phyloP scores from a whole-genome alignment of 1,140 invertebrate species.

The Meloidogyne floridensis region DNA sequence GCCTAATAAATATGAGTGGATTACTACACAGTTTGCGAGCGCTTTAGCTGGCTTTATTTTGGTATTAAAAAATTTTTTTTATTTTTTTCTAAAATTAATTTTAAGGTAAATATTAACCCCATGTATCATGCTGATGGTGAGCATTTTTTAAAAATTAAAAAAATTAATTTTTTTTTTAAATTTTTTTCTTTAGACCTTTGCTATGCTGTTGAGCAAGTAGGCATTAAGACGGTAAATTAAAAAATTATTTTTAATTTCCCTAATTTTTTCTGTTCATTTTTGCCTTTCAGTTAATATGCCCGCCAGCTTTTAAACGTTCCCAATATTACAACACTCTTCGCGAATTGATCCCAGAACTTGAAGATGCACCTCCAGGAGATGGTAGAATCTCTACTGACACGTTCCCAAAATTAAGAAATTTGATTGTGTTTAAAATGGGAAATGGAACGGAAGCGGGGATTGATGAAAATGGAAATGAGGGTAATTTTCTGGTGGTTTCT shows the following conservation, averaged over 20 bases:
- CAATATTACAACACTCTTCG: constrained; percentile 56
- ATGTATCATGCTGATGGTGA: constrained; percentile 72
- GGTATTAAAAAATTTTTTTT: constrained; percentile 68
- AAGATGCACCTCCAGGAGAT: constrained; percentile 41
- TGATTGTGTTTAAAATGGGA: constrained; percentile 63
- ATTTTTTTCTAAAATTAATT: neutral
- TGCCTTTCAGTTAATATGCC: constrained; percentile 49
- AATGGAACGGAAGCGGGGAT: constrained; percentile 35
- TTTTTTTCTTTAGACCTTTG: constrained; percentile 73
- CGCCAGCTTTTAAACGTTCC: constrained; percentile 62
- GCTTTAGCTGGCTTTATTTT: constrained; percentile 80
- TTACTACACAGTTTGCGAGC: constrained; percentile 76
- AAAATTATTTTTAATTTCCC: neutral
- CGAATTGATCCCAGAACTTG: constrained; percentile 59
- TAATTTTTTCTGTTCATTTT: constrained; percentile 1
- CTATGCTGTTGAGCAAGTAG: constrained; percentile 79
- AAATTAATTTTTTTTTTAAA: neutral
- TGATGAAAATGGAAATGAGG: constrained; percentile 16
- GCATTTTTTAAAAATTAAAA: neutral
- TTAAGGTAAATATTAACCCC: constrained; percentile 76
- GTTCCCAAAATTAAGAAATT: constrained; percentile 59
- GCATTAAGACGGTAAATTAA: constrained; percentile 40
- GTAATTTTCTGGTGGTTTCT: too few relatives aligned
- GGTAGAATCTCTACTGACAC: constrained; percentile 47
- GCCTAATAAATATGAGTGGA: constrained; percentile 83